Evolutionary conservation across 2,113 vertebrate species (phyloP), one percentile per base, ranked within the genome.

Genomic region (Perca flavescens): DNA sequence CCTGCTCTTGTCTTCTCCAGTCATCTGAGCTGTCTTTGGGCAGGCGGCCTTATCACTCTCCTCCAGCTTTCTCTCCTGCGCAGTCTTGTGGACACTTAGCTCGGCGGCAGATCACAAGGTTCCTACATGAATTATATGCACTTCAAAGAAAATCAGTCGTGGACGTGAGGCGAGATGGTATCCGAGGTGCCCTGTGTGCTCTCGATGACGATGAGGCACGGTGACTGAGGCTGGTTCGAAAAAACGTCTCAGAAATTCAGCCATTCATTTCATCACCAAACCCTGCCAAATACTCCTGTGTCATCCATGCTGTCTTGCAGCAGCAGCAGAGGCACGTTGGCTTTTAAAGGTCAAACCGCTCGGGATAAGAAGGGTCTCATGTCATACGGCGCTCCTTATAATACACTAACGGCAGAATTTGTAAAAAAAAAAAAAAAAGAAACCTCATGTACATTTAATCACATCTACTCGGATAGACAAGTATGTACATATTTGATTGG

Each of bases 301-400:
- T 66, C 78, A 74, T 68, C 79, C 65, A 36, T 6, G 54, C 68
- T 58, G 54, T 52, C 66, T 73, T 10, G 17, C 13, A 61, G 63
- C 79, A 17, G 47, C 75, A 46, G 73, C 40, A 40, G 40, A 10
- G 40, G 43, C 75, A 46, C 66, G 78, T 19, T 22, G 28, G 75
- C 56, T 87, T 86, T 68, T 84, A 93, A 92, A 93, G 91, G 90
- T 91, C 89, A 92, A 73, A 79, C 40, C 16, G 36, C 61, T 76
- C 19, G 4, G 21, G 17, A 69, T 43, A 77, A 73, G 16, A 34
- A 57, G 52, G 52, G 53, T 70, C 73, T 66, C 17, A 54, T 80
- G 49, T 66, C 73, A 34, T 53, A 52, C 15, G 31, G 54, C 66
- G 19, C 43, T 64, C 36, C 14, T 50, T n/a, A 31, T n/a, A 64